Conservation (phyloP, 2,888 invertebrate genomes). For the Pristionchus entomophagus region DNA sequence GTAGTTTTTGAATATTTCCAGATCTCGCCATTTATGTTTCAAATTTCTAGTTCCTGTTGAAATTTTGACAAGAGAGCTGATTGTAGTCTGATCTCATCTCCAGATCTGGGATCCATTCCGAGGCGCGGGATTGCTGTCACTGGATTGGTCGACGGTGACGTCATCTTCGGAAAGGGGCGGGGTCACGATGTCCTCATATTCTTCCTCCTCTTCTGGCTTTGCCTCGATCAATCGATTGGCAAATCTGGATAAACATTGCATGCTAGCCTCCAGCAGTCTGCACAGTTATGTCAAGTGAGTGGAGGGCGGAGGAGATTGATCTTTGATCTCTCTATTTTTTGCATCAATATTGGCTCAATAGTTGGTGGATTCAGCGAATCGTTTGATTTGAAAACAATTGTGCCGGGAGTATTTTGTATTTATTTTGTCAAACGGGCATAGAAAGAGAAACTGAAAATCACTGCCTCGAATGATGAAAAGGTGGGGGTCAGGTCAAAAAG, state of each 20-base stretch:
- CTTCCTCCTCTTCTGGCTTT: background rate
- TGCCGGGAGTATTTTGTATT: too few relatives aligned
- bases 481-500: too few relatives aligned
- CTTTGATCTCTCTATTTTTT: too few relatives aligned
- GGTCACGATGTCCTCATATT: slow-evolving; percentile 7
- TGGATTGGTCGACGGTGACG: slow-evolving; percentile 68
- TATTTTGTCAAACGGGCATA: too few relatives aligned
- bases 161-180: slow-evolving; percentile 1
- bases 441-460: too few relatives aligned
- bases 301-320: background rate
- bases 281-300: slow-evolving; percentile 63
- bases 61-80: background rate
- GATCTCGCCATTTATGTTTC: background rate
- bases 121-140: slow-evolving; percentile 83
- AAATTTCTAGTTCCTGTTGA: background rate
- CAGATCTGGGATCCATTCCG: slow-evolving; percentile 95
- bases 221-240: slow-evolving; percentile 24
- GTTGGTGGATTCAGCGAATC: too few relatives aligned
- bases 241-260: slow-evolving; percentile 57
- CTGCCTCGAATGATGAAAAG: too few relatives aligned
- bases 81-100: background rate
- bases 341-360: too few relatives aligned
- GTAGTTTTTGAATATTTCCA: background rate
- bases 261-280: slow-evolving; percentile 61
- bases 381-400: too few relatives aligned